Evolutionary conservation across 2,113 vertebrate genomes (phyloP).

Genomic region (Podarcis muralis): DNA sequence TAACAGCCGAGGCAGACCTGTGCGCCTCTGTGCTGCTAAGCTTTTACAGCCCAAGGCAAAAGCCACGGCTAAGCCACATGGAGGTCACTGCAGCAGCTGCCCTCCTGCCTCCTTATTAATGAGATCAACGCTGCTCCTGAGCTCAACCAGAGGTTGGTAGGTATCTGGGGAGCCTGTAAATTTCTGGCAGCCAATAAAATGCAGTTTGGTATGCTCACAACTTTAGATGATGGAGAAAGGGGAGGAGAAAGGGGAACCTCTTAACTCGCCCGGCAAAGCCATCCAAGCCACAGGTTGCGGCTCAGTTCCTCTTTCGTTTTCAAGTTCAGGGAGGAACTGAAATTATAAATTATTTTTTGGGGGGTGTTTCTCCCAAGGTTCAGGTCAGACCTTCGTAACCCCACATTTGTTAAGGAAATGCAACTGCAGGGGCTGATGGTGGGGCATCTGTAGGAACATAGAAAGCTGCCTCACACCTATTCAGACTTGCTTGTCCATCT

Average conservation of each 20-base stretch:
- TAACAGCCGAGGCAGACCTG: accelerated
- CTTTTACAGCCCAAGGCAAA: neutral
- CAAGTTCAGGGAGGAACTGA: neutral
- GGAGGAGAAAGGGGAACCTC: neutral
- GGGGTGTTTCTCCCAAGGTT: neutral
- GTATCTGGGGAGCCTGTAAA: constrained; percentile 23
- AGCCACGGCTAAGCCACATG: neutral
- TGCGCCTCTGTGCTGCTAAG: neutral
- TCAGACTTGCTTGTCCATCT: no score
- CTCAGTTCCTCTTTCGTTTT: neutral
- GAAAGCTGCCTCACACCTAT: neutral
- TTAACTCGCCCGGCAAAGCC: neutral
- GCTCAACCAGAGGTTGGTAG: neutral
- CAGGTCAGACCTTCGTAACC: neutral
- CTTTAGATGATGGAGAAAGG: neutral
- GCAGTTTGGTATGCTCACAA: constrained; percentile 8
- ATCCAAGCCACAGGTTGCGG: neutral
- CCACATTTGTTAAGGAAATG: neutral
- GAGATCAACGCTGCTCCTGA: neutral
- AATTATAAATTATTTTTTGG: neutral
- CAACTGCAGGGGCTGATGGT: no score
- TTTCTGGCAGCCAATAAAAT: neutral
- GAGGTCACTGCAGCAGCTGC: constrained; percentile 13
- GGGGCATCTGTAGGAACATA: neutral
- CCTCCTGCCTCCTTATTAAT: neutral